Evolutionary conservation across 2,113 vertebrate species (phyloP), one percentile per base, ranked within the genome.

Genomic region (Hippocampus barbouri): DNA sequence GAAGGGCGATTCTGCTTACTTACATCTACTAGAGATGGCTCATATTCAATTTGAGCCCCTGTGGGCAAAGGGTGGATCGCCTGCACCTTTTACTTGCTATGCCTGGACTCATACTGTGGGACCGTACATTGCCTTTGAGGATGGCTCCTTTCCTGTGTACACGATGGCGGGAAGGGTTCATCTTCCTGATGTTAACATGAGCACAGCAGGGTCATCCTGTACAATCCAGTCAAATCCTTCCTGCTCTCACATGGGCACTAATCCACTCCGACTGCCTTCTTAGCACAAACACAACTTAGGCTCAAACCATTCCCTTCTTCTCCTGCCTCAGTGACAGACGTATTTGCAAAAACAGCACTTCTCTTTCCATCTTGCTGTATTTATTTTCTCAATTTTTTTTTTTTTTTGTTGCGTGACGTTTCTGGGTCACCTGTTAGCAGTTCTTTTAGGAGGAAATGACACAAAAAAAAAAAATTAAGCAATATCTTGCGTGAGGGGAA

Each of bases 181-280:
- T 85, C 80, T 78, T 78, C 82, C 77, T 75, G 80, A 78, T 89
- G 82, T 88, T 87, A 83, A 82, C 83, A 79, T 80, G 84, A 78
- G 71, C 72, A 71, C 78, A 84, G 85, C 80, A 38, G 15, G 85
- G 88, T 87, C 83, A 85, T 59, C 71, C 66, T 78, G 77, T 81
- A 75, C 86, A 87, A 85, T 90, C 86, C 83, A 86, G 66, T 84
- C 83, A 79, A 88, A 88, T 85, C 89, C 80, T 71, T 78, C 76
- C 71, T 71, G 51, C 78, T 71, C 80, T 87, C 86, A 87, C 83
- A 84, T 81, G 86, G 77, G 70, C 70, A 56, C 81, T 91, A 91
- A 92, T 91, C 89, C 86, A 67, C 78, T 83, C 77, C 45, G 79
- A 85, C 87, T 87, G 86, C 79, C 80, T 85, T 79, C 86, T 85